Evolutionary conservation across 1,140 invertebrate genomes (phyloP).

Genomic region (Tetramorium parvispinum): DNA sequence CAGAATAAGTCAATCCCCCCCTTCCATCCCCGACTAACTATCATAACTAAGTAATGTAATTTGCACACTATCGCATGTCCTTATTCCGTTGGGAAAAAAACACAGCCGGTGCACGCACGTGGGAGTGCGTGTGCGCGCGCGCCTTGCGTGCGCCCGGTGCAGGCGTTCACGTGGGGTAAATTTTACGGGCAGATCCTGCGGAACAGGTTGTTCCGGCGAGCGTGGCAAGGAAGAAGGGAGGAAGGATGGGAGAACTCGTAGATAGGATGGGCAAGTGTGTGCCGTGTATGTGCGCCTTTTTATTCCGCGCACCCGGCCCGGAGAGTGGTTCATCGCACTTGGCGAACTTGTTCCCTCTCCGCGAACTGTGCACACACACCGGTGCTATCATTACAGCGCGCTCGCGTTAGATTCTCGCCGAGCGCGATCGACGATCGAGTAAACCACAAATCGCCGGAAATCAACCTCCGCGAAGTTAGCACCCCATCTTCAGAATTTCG

Average conservation of each 20-base stretch:
- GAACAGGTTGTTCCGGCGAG: slow-evolving; percentile 72
- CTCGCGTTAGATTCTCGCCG: slow-evolving; percentile 19
- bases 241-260: slow-evolving; percentile 23
- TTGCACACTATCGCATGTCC: slow-evolving; percentile 55
- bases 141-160: slow-evolving; percentile 52
- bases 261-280: slow-evolving; percentile 50
- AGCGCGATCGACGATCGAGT: slow-evolving; percentile 25
- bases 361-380: background rate
- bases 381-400: slow-evolving; percentile 16
- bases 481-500: background rate
- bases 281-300: slow-evolving; percentile 56
- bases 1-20: background rate
- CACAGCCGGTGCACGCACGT: background rate
- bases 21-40: background rate
- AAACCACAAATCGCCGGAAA: slow-evolving; percentile 45
- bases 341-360: slow-evolving; percentile 52
- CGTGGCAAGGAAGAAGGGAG: slow-evolving; percentile 57
- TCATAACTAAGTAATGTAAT: slow-evolving; percentile 57
- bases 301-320: slow-evolving; percentile 55
- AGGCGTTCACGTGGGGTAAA: slow-evolving; percentile 65
- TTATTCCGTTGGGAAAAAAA: slow-evolving; percentile 53
- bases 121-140: slow-evolving; percentile 16
- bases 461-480: slow-evolving; percentile 19
- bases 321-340: slow-evolving; percentile 68
- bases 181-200: slow-evolving; percentile 68